These are phyloP conservation scores for Ramphastos sulfuratus DNA, from an alignment of 2,113 vertebrate species.

Conservation along the genomic window DNA sequence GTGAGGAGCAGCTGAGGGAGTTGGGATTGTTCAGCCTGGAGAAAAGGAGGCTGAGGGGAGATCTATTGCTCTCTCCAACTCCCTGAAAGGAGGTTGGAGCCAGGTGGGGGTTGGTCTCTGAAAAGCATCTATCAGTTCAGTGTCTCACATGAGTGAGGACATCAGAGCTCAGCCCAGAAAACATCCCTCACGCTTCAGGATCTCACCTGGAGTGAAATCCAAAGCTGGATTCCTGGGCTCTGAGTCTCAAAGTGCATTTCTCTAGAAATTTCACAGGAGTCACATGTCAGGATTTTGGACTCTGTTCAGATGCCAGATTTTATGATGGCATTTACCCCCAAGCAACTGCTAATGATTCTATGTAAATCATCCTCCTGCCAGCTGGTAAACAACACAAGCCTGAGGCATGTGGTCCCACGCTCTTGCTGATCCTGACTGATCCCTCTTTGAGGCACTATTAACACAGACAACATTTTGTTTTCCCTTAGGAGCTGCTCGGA, in stretches of 20 bases:
- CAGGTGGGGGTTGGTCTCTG: not conserved
- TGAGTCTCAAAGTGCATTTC: not conserved
- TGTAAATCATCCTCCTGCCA: conserved; percentile 30
- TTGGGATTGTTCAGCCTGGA: too few relatives aligned
- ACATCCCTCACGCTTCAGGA: not conserved
- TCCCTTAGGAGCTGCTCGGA: conserved; percentile 54
- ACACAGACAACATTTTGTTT: conserved; percentile 38
- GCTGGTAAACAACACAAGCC: conserved; percentile 11
- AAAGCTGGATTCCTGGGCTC: not conserved
- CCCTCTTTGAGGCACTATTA: conserved; percentile 43
- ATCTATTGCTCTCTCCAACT: too few relatives aligned
- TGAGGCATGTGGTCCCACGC: not conserved
- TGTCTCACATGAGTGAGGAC: not conserved
- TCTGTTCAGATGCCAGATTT: not conserved
- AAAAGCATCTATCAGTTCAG: not conserved
- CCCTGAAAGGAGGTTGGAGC: too few relatives aligned
- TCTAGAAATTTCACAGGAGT: not conserved
- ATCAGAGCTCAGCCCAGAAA: not conserved
- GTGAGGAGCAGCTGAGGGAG: too few relatives aligned
- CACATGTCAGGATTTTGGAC: not conserved
- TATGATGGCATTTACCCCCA: conserved; percentile 6
- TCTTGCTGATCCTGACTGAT: conserved; percentile 50
- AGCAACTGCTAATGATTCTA: conserved; percentile 50
- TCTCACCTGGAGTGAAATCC: not conserved
- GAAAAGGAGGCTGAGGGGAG: not conserved